Base-by-base conservation (phyloP, 2,797 vertebrate genomes). In the Chaenodraco wilsoni region DNA sequence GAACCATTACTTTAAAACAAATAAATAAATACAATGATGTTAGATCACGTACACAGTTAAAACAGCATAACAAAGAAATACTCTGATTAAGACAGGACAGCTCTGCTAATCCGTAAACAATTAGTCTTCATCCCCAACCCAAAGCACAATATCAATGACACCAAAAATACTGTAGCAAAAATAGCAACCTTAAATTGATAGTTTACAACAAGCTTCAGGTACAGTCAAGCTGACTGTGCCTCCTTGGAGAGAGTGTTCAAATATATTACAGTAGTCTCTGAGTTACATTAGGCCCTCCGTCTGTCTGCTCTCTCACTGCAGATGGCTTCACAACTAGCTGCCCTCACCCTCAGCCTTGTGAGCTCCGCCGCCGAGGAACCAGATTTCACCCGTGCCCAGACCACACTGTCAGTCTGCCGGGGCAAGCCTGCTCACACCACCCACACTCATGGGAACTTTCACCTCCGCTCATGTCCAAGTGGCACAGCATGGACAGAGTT, bases 321-420 rank as follows among this genome's bases (percentile, higher is more conserved):
- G 93, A 95, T 94, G 93, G 93, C 90, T 91, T 93, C 88, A 87
- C 91, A 91, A 92, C 81, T 88, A 74, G 78, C 79, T 85, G 84
- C 88, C 88, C 87, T 89, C 89, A 79, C 91, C 85, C 84, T 83
- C 89, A 58, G 69, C 75, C 79, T 83, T 69, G 65, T 13, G 41
- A 69, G 82, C 85, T 83, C 82, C 74, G 50, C 84, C 37, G 66
- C 74, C 9, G 58, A 87, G 79, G 83, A 89, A 82, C 70, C 91
- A 86, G 74, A 86, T 83, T 84, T 88, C 89, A 80, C 82, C 83
- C 83, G 37, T 66, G 74, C 74, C 87, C 79, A 68, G 85, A 87
- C 75, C 74, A 44, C 84, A 79, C 85, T 79, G 85, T 74, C 89
- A 86, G 89, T 88, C 90, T 87, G 84, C 76, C 48, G 72, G 89